A percentile compares a stretch with the other conserved stretches of the same genome.
phyloP scores from a whole-genome alignment of 2,888 invertebrate species.

The Zaprionus obscuricornis region DNA sequence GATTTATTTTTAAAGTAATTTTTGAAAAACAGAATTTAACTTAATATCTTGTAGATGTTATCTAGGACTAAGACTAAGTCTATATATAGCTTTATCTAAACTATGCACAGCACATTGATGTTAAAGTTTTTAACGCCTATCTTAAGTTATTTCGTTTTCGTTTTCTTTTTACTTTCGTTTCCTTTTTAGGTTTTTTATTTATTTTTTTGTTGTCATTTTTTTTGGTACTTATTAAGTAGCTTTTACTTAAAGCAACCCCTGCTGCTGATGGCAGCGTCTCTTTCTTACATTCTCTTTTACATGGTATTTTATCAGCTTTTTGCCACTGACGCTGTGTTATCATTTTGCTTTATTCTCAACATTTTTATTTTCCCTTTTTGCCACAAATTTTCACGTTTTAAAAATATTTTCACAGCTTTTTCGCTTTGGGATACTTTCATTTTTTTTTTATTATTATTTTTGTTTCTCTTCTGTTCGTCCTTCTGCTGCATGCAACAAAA shows the following conservation, averaged over 20 bases:
- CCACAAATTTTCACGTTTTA: conserved; percentile 27
- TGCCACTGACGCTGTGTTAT: conserved; percentile 45
- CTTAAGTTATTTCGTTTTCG: not conserved
- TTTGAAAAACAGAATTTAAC: too few species aligned
- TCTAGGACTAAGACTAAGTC: too few species aligned
- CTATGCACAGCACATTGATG: conserved; percentile 35
- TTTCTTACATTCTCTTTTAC: too few species aligned
- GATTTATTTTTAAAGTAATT: too few species aligned
- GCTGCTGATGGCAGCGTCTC: conserved; percentile 4
- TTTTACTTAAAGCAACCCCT: conserved; percentile 14
- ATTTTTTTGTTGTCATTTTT: not conserved
- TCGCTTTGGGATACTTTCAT: conserved; percentile 21
- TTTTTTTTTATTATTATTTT: conserved; percentile 32
- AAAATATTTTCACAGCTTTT: conserved; percentile 52
- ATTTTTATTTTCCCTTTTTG: not conserved
- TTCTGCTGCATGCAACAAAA: conserved; percentile 16
- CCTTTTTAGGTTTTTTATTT: not conserved
- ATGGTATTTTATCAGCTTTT: conserved; percentile 46
- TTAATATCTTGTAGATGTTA: too few species aligned
- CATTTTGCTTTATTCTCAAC: conserved; percentile 10
- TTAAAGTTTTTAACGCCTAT: too few species aligned
- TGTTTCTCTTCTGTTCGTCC: conserved; percentile 37
- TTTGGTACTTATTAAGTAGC: not conserved
- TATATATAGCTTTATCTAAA: conserved; percentile 17
- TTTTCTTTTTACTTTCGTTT: not conserved